Evolutionary conservation across 2,888 invertebrate species (phyloP), one percentile per base, ranked within the genome.

Genomic region (Epinotia demarniana): DNA sequence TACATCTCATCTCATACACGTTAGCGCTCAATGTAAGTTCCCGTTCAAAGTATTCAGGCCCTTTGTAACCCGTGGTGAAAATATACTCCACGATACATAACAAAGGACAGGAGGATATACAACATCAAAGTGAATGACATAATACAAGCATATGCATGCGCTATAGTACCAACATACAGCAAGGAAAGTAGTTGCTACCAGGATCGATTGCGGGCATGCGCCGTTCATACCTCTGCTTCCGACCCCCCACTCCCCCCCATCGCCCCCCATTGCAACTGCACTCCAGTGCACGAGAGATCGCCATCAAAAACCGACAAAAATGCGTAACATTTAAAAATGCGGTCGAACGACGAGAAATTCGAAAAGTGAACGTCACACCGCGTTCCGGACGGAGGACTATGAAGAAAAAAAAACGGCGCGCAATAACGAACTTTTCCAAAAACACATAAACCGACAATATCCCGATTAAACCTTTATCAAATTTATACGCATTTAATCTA

Each of bases 201-300:
- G 88, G 93, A 94, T 94, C 94, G 94, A 94, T 94, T 82, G 75
- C 87, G 84, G 80, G 90, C 94, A 90, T 92, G 94, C 94, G 94
- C 94, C 86, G 58, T 81, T 49, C 57, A 64, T 13, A 43, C 75
- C 80, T 77, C 73, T 83, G 85, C 86, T 87, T 88, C 91, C 90
- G 81, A 85, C 83, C 85, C 81, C 82, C 82, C 82, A 82, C 80
- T 79, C 73, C 81, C 71, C 86, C 86, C 84, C 75, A 81, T 39
- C 39, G 39, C 84, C 84, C 78, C 71, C 77, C 85, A 83, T 84
- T 93, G 93, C 93, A 92, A 92, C 90, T 94, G 94, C 93, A 94
- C 85, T 92, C 85, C 92, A 94, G 93, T 93, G 93, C 93, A 94
- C 87, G 84, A 86, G 82, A 83, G 86, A 87, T 85, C 92, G 89